Evolutionary conservation across 2,888 invertebrate genomes (phyloP), one percentile per base, ranked within the genome.

Genomic region (Eulithis testata): DNA sequence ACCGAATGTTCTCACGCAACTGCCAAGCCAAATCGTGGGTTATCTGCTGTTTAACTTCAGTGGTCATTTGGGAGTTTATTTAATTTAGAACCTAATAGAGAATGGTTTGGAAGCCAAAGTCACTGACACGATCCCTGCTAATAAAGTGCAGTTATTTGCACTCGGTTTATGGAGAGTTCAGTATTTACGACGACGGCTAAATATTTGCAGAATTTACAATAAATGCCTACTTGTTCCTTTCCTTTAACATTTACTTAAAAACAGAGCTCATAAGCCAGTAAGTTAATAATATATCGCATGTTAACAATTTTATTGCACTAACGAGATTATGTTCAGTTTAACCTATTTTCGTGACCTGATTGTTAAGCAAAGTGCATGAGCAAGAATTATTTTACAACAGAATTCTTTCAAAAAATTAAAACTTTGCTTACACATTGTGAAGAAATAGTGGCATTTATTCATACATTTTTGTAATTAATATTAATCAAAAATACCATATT

Each of bases 1-100:
- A 68, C 72, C 63, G 60, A 63, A 63, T 67, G 53, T 71, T 71
- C 69, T 64, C 75, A 76, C 76, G 77, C 75, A 68, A 66, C 57
- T 44, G 60, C 74, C 63, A 71, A 71, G 9, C 40, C 40, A 40
- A 31, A 67, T 52, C 52, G 53, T 43, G 45, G 40, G 27, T 47
- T 60, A 45, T 47, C 44, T 65, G 40, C 57, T 37, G 36, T 21
- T 49, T 47, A 47, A 14, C 47, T 47, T 47, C 11, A 49, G 21
- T 21, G 49, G 49, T 49, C 49, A 49, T 21, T 49, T 21, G 21
- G 49, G 49, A 1, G 3, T 49, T 21, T 4, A 11, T 11, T 49
- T 40, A 40, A 40, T 40, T 8, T 40, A 8, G 40, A 40, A 9
- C 40, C 9, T 40, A 40, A 9, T 40, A 7, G 40, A 40, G 8